Base-by-base conservation (phyloP, 2,888 invertebrate species). In the Phalera bucephala region DNA sequence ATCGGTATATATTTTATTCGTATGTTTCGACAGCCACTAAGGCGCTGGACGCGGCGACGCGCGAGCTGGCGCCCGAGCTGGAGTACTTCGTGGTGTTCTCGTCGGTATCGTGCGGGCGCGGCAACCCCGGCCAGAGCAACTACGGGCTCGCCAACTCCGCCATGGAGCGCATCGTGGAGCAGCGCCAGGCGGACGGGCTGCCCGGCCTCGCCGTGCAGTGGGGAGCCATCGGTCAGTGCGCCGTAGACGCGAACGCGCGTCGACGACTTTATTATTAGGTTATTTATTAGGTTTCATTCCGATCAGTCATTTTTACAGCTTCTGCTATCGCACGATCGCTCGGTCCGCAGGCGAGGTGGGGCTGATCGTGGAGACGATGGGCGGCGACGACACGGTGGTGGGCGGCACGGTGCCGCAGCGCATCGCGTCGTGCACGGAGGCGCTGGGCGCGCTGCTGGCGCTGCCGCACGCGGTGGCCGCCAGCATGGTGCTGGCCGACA, bases 1-100 rank as follows among this genome's bases (percentile, higher is more conserved):
- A n/a, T n/a, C n/a, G n/a, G n/a, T n/a, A n/a, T 17, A 3, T 17
- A 17, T 17, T 17, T 3, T 17, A 17, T 17, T 17, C 17, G 3
- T 17, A 17, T 17, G 3, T 17, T 3, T 17, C 3, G 3, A 17
- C 67, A 87, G 87, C 95, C 9, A 98, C 97, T 0, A 92, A 93
- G 57, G 92, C 94, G 64, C 83, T 99, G 61, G 99, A 99, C 79
- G 78, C 74, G 13, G 94, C 93, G 6, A 95, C 96, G 0, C 93
- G 98, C 40, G 91, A 91, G 53, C 72, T 94, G 40, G 96, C 97
- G 57, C 94, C 95, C 0, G 92, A 94, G 54, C 80, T 96, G 53
- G 97, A 98, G 67, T 95, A 97, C 91, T 99, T 99, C 77, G 97
- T 99, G 33, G 95, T 93, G 40, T 99, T 99, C 91, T 99, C 99